Conservation (phyloP, 2,888 invertebrate species). For the Hirtodrosophila cameraria region DNA sequence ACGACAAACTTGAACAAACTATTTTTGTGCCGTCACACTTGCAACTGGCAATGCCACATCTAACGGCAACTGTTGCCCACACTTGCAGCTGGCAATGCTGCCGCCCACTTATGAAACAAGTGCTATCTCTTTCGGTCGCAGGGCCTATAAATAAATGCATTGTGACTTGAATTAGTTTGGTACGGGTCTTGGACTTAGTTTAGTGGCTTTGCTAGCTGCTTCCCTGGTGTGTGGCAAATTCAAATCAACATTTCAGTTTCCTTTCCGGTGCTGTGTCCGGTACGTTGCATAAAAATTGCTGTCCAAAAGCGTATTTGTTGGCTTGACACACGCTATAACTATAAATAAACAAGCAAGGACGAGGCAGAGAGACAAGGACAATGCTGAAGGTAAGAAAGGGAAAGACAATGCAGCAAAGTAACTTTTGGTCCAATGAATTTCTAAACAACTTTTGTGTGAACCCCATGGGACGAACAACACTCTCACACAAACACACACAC, state of each 20-base stretch:
- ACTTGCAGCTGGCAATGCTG: conserved; percentile 30
- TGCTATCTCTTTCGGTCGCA: neutral
- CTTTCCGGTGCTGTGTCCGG: conserved; percentile 23
- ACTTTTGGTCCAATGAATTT: conserved; percentile 67
- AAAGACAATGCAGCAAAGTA: conserved; percentile 16
- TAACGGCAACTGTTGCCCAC: conserved; percentile 18
- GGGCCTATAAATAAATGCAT: conserved; percentile 47
- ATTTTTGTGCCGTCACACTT: neutral
- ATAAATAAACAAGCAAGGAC: conserved; percentile 53
- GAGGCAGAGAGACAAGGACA: neutral
- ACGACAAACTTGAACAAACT: neutral
- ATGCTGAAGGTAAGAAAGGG: neutral
- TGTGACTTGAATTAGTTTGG: conserved; percentile 36
- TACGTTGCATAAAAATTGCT: conserved; percentile 62
- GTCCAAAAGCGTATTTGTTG: conserved; percentile 59
- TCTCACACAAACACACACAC: conserved; percentile 5
- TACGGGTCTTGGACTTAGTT: conserved; percentile 19
- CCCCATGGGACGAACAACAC: conserved; percentile 22
- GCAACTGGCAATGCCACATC: conserved; percentile 19
- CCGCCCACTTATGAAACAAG: neutral
- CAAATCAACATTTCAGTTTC: conserved; percentile 43
- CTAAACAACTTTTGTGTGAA: conserved; percentile 58
- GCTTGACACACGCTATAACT: conserved; percentile 54
- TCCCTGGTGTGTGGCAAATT: conserved; percentile 30
- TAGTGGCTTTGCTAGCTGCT: conserved; percentile 1